Percentiles rank a stretch among this genome's conserved stretches.
These are phyloP conservation scores for Beaufortia kweichowensis DNA, from an alignment of 2,113 vertebrate species.

Conservation along the genomic window DNA sequence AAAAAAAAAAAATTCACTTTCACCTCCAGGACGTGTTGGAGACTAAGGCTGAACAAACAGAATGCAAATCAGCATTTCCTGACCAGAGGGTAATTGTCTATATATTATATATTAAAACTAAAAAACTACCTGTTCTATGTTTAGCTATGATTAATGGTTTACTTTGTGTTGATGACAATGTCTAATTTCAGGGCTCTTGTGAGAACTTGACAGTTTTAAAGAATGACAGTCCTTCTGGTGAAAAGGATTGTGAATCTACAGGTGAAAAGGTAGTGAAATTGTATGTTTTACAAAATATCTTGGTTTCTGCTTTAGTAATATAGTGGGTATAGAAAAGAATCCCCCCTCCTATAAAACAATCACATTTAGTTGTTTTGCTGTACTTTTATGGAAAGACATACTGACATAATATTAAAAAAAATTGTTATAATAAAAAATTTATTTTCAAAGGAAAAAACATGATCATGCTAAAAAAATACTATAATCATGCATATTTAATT, in stretches of 20 bases:
- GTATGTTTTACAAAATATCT: not conserved
- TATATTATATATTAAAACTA: too few relatives aligned
- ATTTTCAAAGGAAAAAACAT: not conserved
- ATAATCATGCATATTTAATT: not conserved
- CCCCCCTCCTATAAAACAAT: too few relatives aligned
- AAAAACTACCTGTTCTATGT: not conserved
- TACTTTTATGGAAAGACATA: too few relatives aligned
- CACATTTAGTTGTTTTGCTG: too few relatives aligned
- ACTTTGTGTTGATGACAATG: not conserved
- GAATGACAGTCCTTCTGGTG: not conserved
- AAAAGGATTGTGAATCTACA: conserved; percentile 4
- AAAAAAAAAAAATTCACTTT: not conserved
- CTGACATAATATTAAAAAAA: too few relatives aligned
- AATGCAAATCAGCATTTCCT: too few relatives aligned
- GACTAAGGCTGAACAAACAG: too few relatives aligned
- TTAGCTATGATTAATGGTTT: not conserved
- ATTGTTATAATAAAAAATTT: not conserved
- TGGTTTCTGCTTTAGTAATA: not conserved
- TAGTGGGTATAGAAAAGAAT: too few relatives aligned
- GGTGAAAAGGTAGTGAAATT: not conserved
- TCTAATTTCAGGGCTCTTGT: conserved; percentile 8
- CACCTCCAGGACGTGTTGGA: not conserved
- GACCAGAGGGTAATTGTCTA: too few relatives aligned
- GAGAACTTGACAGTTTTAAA: not conserved
- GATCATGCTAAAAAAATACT: not conserved